These are phyloP conservation scores for Conistra vaccinii DNA, from an alignment of 2,888 invertebrate species.

Conservation along the genomic window DNA sequence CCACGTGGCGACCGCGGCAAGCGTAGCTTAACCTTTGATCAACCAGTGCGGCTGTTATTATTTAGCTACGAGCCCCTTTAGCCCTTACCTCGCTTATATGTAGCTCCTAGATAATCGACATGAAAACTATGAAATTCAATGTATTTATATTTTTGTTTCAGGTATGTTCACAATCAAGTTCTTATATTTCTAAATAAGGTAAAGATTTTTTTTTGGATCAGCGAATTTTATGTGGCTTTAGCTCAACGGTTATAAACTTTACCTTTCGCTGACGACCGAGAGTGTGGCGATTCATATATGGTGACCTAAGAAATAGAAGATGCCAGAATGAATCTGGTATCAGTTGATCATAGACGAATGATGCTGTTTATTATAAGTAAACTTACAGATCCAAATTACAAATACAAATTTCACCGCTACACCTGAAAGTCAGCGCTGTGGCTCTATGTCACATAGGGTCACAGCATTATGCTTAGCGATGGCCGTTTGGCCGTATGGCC, in stretches of 20 bases:
- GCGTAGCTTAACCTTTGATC: too few species aligned
- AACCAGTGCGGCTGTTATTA: too few species aligned
- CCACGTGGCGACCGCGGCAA: too few species aligned
- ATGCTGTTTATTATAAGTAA: too few species aligned
- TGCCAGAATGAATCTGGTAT: background rate
- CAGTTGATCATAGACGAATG: background rate
- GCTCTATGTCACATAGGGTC: too few species aligned
- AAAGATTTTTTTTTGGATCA: background rate
- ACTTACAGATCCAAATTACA: too few species aligned
- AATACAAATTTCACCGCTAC: too few species aligned
- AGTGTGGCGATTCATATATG: background rate
- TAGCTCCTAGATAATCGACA: background rate
- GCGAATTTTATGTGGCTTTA: background rate
- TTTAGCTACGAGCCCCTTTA: too few species aligned
- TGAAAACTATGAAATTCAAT: background rate
- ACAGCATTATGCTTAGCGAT: too few species aligned
- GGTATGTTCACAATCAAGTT: slow-evolving; percentile 4
- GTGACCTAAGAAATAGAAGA: background rate
- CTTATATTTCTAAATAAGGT: background rate
- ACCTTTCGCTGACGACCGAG: background rate
- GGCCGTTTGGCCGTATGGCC: too few species aligned
- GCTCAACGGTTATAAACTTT: background rate
- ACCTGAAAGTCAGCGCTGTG: too few species aligned
- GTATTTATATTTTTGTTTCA: slow-evolving; percentile 10
- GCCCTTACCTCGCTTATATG: too few species aligned